Evolutionary conservation across 92 coral and sea anemone species (phyloP), one percentile per base, ranked within the genome.

Genomic region (Scolanthus callimorphus): DNA sequence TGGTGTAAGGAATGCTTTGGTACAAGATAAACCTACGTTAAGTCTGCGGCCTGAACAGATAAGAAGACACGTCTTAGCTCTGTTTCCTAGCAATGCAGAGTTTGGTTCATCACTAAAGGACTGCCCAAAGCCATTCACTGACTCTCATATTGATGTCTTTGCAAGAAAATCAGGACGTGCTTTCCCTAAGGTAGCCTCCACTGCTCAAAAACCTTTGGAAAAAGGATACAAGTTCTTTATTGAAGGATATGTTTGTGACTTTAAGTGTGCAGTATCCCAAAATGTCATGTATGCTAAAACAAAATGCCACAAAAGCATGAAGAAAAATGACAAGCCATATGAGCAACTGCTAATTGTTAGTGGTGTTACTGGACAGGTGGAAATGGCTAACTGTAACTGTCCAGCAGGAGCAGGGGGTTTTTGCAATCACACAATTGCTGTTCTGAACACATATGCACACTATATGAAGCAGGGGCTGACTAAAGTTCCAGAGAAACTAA

Each of bases 121-220:
- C 43, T 34, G 43, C 43, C 43, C 43, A 34, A 34, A 15, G 43
- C 43, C 43, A 34, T 34, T 34, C 43, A 34, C 43, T 34, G 43
- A 34, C 15, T 6, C 43, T 6, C 43, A 34, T 34, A 34, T 34
- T 15, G 43, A 34, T 15, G 6, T 15, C 15, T 34, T 34, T 6
- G 43, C 43, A 6, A 34, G 15, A 15, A 34, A 34, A 34, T 34
- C 43, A 34, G 43, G 43, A 15, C 43, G 43, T 34, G 43, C 43
- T 34, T 34, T 34, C 15, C 15, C 43, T 15, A 34, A 34, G 9
- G 9, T 34, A 15, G 43, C 43, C 6, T 34, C 43, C 43, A 6
- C 43, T 34, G 43, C 43, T 6, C 43, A 34, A 15, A 34, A 34
- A 34, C 43, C 43, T 6, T 34, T 34, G 43, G 43, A 34, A 34